A percentile compares a stretch with the other conserved stretches of the same genome.
Conservation (phyloP, 2,888 invertebrate species). For the Itoplectis maculator region DNA sequence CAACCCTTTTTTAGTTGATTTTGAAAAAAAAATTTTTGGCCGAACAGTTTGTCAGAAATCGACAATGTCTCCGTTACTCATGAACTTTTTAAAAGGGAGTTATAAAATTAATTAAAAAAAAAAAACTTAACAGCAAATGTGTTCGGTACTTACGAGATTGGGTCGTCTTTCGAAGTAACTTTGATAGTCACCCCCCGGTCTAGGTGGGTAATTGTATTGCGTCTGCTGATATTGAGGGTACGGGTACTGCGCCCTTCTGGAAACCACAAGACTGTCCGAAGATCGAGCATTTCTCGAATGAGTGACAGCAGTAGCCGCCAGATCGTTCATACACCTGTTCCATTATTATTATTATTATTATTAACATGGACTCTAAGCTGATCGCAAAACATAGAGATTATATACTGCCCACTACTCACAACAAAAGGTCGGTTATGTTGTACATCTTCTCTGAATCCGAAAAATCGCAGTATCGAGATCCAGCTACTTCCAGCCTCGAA, state of each 20-base stretch:
- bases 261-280: constrained; percentile 39
- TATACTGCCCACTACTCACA: constrained; percentile 72
- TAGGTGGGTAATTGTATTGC: constrained; percentile 44
- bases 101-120: too few relatives aligned
- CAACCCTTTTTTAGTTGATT: too few relatives aligned
- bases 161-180: constrained; percentile 50
- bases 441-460: constrained; percentile 70
- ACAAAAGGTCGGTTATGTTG: constrained; percentile 76
- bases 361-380: neutral
- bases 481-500: constrained; percentile 22
- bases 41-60: too few relatives aligned
- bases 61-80: too few relatives aligned
- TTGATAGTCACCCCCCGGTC: constrained; percentile 47
- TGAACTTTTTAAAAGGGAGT: too few relatives aligned
- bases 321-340: constrained; percentile 77
- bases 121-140: neutral
- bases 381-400: neutral
- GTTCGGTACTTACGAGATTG: constrained; percentile 30
- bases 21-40: too few relatives aligned
- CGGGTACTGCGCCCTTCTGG: constrained; percentile 36
- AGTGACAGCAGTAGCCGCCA: constrained; percentile 68
- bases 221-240: constrained; percentile 25
- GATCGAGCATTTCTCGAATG: constrained; percentile 64
- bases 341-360: constrained; percentile 21
- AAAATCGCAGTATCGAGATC: constrained; percentile 62